A percentile compares a stretch with the other conserved stretches of the same genome.
Conservation (phyloP, 2,888 invertebrate genomes). For the Euphydryas editha region DNA sequence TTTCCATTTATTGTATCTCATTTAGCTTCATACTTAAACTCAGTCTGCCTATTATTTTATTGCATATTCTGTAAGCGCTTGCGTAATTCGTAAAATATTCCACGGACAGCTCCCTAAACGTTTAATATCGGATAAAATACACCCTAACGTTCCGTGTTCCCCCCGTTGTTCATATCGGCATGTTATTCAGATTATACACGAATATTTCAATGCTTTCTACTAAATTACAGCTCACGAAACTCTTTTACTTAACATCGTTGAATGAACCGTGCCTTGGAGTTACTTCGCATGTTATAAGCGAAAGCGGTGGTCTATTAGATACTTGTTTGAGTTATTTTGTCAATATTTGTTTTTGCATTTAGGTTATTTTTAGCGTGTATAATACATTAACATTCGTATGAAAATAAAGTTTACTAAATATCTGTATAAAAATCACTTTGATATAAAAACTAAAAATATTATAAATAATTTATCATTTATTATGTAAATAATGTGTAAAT, state of each 20-base stretch:
- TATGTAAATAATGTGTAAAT: no score
- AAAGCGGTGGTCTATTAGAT: conserved; percentile 40
- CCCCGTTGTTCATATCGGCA: conserved; percentile 83
- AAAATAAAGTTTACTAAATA: no score
- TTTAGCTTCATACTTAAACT: conserved; percentile 8
- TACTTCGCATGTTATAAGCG: conserved; percentile 52
- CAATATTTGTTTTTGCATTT: background rate
- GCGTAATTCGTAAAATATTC: conserved; percentile 79
- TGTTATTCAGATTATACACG: conserved; percentile 84
- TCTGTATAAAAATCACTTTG: no score
- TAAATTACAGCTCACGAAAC: conserved; percentile 81
- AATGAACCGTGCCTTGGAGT: conserved; percentile 52
- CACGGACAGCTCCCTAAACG: conserved; percentile 72
- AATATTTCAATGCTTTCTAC: conserved; percentile 84
- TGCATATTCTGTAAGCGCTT: conserved; percentile 74
- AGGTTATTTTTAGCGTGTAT: background rate
- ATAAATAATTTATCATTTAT: no score
- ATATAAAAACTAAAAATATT: no score
- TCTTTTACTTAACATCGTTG: conserved; percentile 76
- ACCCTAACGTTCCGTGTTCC: conserved; percentile 72
- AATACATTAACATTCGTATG: no score
- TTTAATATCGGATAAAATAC: conserved; percentile 83
- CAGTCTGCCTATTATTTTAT: conserved; percentile 67
- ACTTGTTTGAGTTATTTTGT: conserved; percentile 20
- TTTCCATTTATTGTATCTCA: background rate